These are phyloP conservation scores for Lysandra coridon DNA, from an alignment of 2,888 invertebrate genomes.

Conservation along the genomic window DNA sequence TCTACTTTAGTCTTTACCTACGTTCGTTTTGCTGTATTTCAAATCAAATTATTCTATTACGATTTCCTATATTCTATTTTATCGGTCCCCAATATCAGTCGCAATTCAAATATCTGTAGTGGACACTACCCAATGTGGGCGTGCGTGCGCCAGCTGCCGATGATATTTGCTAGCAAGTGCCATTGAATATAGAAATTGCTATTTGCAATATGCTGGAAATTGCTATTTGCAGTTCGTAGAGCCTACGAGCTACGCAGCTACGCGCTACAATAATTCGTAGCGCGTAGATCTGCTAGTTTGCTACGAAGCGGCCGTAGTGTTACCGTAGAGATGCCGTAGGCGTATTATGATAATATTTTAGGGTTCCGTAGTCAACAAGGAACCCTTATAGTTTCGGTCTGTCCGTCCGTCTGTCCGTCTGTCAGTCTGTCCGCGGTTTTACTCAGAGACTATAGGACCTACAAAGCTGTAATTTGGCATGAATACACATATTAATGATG, in stretches of 20 bases:
- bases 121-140: not conserved
- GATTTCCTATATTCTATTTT: not conserved
- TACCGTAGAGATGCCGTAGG: no score
- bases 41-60: not conserved
- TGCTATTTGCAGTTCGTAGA: constrained; percentile 7
- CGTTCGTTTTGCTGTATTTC: not conserved
- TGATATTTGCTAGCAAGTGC: not conserved
- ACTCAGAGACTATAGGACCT: no score
- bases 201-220: not conserved
- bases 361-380: no score
- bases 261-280: not conserved
- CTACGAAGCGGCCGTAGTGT: no score
- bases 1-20: not conserved
- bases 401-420: no score
- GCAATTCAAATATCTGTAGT: not conserved
- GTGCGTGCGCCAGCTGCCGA: not conserved
- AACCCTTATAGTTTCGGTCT: no score
- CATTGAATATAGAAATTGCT: not conserved
- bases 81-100: not conserved
- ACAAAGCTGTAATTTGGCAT: no score
- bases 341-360: not conserved
- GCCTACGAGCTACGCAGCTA: not conserved
- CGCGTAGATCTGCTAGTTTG: no score
- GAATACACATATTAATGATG: no score
- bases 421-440: no score